Conservation (phyloP, 37 sponge, comb jelly and placozoan species). For the Spongia lamella region DNA sequence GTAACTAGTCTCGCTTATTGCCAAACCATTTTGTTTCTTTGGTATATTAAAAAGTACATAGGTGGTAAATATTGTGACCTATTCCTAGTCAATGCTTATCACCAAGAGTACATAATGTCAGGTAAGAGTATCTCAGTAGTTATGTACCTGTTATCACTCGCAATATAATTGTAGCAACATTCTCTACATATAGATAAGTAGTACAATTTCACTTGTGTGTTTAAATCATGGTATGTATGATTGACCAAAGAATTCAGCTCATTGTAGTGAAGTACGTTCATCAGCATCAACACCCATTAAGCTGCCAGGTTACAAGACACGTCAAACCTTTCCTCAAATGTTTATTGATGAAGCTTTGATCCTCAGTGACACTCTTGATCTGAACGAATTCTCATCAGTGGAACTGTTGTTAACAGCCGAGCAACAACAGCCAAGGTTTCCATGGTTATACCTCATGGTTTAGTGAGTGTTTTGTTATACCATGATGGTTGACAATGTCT, state of each 20-base stretch:
- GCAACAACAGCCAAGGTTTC: constrained; percentile 88
- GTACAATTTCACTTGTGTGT: too few relatives aligned
- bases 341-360: constrained; percentile 84
- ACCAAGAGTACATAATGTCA: too few relatives aligned
- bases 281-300: constrained; percentile 61
- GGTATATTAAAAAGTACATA: too few relatives aligned
- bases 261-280: constrained; percentile 64
- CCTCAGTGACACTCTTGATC: constrained; percentile 89
- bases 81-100: too few relatives aligned
- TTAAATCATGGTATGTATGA: too few relatives aligned
- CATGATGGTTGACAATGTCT: constrained; percentile 84
- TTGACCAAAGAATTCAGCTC: constrained; percentile 67
- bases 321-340: constrained; percentile 62
- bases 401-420: constrained; percentile 92
- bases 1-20: too few relatives aligned
- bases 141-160: too few relatives aligned
- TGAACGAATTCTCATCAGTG: constrained; percentile 88
- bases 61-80: too few relatives aligned
- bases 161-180: too few relatives aligned
- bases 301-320: constrained; percentile 47
- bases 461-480: constrained; percentile 89
- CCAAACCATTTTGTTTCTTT: too few relatives aligned
- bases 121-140: too few relatives aligned
- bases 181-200: too few relatives aligned
- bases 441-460: constrained; percentile 70